Base-by-base conservation (phyloP, 2,888 invertebrate genomes). In the Leistus spinibarbis region DNA sequence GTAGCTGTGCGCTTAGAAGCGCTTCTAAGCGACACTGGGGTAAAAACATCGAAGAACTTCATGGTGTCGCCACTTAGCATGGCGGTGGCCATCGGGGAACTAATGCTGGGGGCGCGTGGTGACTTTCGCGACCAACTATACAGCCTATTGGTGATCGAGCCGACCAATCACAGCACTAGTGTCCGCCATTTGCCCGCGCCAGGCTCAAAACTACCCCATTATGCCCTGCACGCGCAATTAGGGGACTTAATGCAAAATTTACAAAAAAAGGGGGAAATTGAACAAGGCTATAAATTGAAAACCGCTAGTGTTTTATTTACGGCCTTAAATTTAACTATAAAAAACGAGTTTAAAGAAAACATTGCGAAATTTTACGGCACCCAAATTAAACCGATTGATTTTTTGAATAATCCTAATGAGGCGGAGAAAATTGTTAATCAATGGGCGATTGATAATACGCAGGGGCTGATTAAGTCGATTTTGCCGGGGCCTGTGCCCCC, bases 11-110 rank as follows among this genome's bases (percentile, higher is more conserved):
- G 84, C 20, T 76, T 84, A 7, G 82, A 84, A 76, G 81, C 81
- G 0, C 78, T 85, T 1, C 77, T 84, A 16, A 79, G 80, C 17
- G 80, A 80, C n/a, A 78, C 80, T 1, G 74, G 77, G 3, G 77
- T 77, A 1, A 69, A 77, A 5, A 73, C 60, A 3, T 69, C 70
- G 5, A 79, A 79, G 20, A 86, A 86, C 76, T 84, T 86, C 77
- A 77, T 86, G 5, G 80, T 86, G 3, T 86, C 86, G 0, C 86
- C 86, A 0, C 72, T 86, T 17, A 85, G 86, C 75, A 82, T 84
- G 13, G 82, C 85, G 0, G 79, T 82, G 10, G 80, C 85, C 9
- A 79, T 86, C 17, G 84, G 82, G 0, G 83, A 86, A 78, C 78
- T 86, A 64, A 81, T 85, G 79, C 76, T 86, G 17, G 86, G 85